These are phyloP conservation scores for Otocyon megalotis DNA, from an alignment of 2,113 vertebrate species.

Conservation along the genomic window DNA sequence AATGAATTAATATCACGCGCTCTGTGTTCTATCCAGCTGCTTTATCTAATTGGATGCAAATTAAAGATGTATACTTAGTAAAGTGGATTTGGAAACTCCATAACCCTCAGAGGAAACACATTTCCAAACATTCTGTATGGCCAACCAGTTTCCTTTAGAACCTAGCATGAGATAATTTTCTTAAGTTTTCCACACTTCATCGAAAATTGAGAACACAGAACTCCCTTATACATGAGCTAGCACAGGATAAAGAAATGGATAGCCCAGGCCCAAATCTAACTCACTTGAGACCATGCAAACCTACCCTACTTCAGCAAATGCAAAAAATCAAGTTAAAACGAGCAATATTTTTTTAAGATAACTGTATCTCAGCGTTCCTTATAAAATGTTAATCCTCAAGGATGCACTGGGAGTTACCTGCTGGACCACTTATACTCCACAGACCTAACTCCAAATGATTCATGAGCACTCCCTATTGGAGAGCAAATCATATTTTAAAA, in stretches of 20 bases:
- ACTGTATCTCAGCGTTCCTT: not conserved
- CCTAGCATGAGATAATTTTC: not conserved
- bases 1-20: not conserved
- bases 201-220: not conserved
- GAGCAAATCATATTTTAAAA: not conserved
- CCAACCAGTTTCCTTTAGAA: not conserved
- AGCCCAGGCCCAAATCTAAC: not conserved
- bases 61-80: not conserved
- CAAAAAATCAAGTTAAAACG: constrained; percentile 8
- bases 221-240: not conserved
- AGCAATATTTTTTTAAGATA: not conserved
- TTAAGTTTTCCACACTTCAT: not conserved
- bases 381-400: not conserved
- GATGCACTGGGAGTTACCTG: not conserved
- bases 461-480: not conserved
- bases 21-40: not conserved
- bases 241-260: accelerated
- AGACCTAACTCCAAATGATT: not conserved
- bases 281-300: accelerated
- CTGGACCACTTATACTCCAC: not conserved
- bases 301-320: not conserved
- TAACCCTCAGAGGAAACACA: not conserved
- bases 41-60: constrained; percentile 59
- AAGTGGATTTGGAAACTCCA: constrained; percentile 26
- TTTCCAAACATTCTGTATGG: not conserved